Evolutionary conservation across 2,113 vertebrate genomes (phyloP), one percentile per base, ranked within the genome.

Genomic region (Gavialis gangeticus): DNA sequence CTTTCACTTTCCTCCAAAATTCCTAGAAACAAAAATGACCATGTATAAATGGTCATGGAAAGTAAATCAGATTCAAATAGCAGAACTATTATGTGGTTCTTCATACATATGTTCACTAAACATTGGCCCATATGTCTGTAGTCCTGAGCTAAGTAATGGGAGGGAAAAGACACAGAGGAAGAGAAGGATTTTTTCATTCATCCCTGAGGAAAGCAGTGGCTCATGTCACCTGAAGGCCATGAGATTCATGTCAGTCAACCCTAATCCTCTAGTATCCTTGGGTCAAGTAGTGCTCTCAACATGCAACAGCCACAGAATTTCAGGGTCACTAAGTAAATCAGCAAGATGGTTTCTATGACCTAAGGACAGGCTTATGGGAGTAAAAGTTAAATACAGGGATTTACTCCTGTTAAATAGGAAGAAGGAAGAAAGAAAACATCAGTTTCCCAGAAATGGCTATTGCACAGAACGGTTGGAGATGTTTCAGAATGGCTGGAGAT

Each of bases 31-130:
- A 91, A 66, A 81, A 87, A 83, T 3, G 77, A 92, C 17, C 28
- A 19, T 14, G 56, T 12, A 34, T 21, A 78, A 87, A 80, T 0
- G 0, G 12, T 83, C 46, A 24, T 0, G 0, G 22, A 89, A 64
- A 73, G 62, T 60, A 88, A 94, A 91, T 86, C 87, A 59, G 28
- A 88, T n/a, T 69, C 66, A 34, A 71, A 25, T 63, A 89, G 59
- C 54, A 6, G 63, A 86, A 63, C 0, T 0, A 60, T 1, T 15
- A 75, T n/a, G 76, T 55, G 0, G 1, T 3, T 27, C 16, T 24
- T 87, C 82, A 96, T 63, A 34, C 64, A 64, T 2, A 0, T 63
- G 83, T 76, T 37, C 75, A 85, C 67, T 7, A 71, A 56, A 10
- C 24, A 46, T 37, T 73, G 21, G 34, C 21, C 34, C 34, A 34